These are phyloP conservation scores for Drosophila tsacasi DNA, from an alignment of 1,140 invertebrate species.

Conservation along the genomic window DNA sequence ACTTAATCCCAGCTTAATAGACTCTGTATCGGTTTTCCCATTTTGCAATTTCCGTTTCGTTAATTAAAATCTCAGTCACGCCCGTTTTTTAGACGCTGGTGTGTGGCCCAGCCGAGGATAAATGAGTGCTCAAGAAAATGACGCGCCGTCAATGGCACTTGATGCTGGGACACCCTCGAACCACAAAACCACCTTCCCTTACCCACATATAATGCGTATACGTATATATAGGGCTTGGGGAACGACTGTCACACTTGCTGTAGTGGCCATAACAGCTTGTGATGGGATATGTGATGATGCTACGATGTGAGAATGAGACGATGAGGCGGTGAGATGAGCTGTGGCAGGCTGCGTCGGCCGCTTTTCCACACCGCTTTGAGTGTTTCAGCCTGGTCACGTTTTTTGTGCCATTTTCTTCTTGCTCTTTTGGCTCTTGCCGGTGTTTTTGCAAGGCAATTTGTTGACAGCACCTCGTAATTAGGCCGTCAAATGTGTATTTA, in stretches of 20 bases:
- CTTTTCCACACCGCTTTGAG: conserved; percentile 25
- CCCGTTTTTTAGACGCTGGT: conserved; percentile 11
- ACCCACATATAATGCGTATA: too few species aligned
- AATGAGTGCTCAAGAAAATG: conserved; percentile 76
- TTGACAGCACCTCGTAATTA: conserved; percentile 71
- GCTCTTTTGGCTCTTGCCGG: conserved; percentile 6
- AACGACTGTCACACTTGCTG: conserved; percentile 45
- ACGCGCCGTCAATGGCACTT: conserved; percentile 75
- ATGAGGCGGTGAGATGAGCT: conserved; percentile 41
- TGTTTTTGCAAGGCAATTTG: conserved; percentile 46
- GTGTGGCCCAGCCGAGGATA: conserved; percentile 37
- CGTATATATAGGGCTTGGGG: conserved; percentile 5
- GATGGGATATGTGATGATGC: conserved; percentile 22
- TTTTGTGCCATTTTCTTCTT: conserved; percentile 45
- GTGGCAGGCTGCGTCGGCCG: conserved; percentile 25
- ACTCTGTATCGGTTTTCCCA: conserved; percentile 6
- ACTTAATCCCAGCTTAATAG: conserved; percentile 20
- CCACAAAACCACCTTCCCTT: conserved; percentile 1
- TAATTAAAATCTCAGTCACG: conserved; percentile 42
- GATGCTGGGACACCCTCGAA: conserved; percentile 33
- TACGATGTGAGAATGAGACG: conserved; percentile 23
- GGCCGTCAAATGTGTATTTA: conserved; percentile 67
- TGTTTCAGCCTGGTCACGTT: conserved; percentile 71
- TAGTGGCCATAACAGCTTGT: conserved; percentile 49
- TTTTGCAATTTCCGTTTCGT: conserved; percentile 33